These are phyloP conservation scores for Bombus haemorrhoidalis DNA, from an alignment of 1,140 invertebrate species.

Conservation along the genomic window DNA sequence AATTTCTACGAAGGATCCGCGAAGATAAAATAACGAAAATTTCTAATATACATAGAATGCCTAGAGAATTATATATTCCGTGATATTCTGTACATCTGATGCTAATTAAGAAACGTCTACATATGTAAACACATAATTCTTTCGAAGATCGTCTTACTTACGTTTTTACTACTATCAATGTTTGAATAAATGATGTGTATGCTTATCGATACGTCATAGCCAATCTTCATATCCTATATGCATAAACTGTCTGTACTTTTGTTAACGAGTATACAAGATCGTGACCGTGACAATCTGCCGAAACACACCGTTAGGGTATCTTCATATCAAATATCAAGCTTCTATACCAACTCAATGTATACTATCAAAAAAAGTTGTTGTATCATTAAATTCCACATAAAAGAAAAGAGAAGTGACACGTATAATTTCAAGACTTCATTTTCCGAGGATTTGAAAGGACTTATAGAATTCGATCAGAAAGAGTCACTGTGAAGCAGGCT, in stretches of 20 bases:
- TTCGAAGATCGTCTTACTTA: neutral
- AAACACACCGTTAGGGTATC: constrained; percentile 30
- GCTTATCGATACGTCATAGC: neutral
- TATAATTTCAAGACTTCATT: neutral
- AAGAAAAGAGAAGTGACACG: neutral
- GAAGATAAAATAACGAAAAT: neutral
- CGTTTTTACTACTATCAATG: neutral
- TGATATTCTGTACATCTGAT: neutral
- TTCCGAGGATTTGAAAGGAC: too few relatives aligned
- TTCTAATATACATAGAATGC: neutral
- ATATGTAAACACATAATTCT: neutral
- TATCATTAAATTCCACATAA: neutral
- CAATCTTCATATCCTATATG: too few relatives aligned
- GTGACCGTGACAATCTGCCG: constrained; percentile 21
- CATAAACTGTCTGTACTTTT: neutral
- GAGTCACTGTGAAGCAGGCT: constrained; percentile 51
- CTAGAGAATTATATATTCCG: neutral
- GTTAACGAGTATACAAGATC: constrained; percentile 39
- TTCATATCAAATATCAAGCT: constrained; percentile 24
- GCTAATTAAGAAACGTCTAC: neutral
- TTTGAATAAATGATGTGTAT: neutral
- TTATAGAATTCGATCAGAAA: neutral
- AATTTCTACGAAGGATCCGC: neutral
- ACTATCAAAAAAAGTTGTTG: too few relatives aligned
- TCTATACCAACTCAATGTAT: neutral